Percentiles rank a stretch among this genome's conserved stretches.
Evolutionary conservation across 1,140 invertebrate genomes (phyloP).

Genomic region (Phocides pigmalion): DNA sequence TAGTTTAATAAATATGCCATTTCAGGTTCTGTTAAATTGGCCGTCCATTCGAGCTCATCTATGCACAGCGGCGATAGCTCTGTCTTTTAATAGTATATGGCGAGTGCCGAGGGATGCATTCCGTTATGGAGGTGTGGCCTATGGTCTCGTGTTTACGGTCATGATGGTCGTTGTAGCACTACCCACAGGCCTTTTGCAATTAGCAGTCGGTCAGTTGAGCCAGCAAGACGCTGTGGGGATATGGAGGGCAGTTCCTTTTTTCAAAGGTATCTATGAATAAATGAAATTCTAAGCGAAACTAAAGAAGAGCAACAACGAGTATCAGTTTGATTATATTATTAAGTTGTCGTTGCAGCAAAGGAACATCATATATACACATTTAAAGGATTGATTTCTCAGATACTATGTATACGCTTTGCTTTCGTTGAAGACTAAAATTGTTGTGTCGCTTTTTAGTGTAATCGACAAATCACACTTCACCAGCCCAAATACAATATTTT

Average conservation of each 20-base stretch:
- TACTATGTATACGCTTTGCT: too few relatives aligned
- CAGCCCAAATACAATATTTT: too few relatives aligned
- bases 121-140: conserved; percentile 85
- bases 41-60: conserved; percentile 56
- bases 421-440: too few relatives aligned
- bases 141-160: conserved; percentile 87
- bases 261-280: conserved; percentile 85
- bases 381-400: too few relatives aligned
- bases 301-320: too few relatives aligned
- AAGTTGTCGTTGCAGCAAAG: too few relatives aligned
- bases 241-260: conserved; percentile 92
- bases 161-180: conserved; percentile 87
- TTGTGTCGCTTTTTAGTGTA: too few relatives aligned
- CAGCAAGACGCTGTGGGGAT: conserved; percentile 90
- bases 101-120: conserved; percentile 82
- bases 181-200: conserved; percentile 90
- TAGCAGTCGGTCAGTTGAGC: conserved; percentile 91
- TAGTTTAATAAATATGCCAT: conserved; percentile 1
- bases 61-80: conserved; percentile 81
- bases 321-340: too few relatives aligned
- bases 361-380: too few relatives aligned
- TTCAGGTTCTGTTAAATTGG: conserved; percentile 55
- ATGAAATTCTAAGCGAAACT: too few relatives aligned
- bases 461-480: too few relatives aligned
- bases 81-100: conserved; percentile 82